phyloP scores from a whole-genome alignment of 1,140 invertebrate species.

The Steinernema khuongi region DNA sequence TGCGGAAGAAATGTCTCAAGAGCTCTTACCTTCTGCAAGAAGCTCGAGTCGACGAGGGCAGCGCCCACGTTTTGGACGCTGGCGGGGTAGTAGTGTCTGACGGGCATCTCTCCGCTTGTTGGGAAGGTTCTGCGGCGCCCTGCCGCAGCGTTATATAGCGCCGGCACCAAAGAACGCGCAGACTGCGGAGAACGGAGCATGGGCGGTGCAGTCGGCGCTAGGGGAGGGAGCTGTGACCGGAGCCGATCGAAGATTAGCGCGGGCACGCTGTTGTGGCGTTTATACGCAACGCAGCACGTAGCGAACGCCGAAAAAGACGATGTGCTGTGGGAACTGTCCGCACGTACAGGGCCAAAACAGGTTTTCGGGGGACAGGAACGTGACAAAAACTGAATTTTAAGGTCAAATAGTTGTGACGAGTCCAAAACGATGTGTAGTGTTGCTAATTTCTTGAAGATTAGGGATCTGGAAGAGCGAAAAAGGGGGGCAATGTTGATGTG shows the following conservation, averaged over 20 bases:
- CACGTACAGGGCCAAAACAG: neutral
- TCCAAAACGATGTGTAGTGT: too few species aligned
- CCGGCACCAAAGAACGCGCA: neutral
- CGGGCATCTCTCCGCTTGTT: neutral
- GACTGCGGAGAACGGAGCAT: neutral
- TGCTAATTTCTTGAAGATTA: too few species aligned
- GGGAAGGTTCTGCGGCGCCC: neutral
- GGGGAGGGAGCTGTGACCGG: neutral
- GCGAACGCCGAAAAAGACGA: neutral
- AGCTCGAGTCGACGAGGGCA: neutral
- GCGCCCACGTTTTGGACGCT: neutral
- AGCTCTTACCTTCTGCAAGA: constrained; percentile 7
- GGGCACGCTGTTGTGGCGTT: neutral
- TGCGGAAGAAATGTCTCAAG: neutral
- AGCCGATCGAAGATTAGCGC: neutral
- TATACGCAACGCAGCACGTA: neutral
- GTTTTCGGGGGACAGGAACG: too few species aligned
- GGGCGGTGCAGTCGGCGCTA: neutral
- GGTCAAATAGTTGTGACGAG: too few species aligned
- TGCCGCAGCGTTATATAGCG: neutral
- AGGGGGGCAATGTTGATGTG: too few species aligned
- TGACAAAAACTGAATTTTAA: too few species aligned
- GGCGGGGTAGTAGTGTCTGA: neutral
- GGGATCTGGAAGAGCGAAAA: too few species aligned
- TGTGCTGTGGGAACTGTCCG: too few species aligned